Evolutionary conservation across 2,797 vertebrate genomes (phyloP).

Genomic region (Sphenopsis melanotis): DNA sequence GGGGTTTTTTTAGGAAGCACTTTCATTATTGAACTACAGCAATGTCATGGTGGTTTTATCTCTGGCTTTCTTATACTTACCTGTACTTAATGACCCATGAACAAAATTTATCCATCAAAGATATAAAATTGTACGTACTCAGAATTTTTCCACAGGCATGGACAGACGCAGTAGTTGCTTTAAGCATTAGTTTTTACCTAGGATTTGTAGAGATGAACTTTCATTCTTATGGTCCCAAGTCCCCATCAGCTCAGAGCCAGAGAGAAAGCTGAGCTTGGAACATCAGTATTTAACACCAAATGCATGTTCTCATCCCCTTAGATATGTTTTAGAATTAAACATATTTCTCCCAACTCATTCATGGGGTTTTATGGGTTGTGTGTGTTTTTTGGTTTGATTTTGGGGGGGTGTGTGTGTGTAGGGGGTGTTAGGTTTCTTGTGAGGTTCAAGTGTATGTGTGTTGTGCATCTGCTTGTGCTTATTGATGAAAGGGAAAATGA

Average conservation of each 20-base stretch:
- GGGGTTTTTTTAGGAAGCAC: background rate
- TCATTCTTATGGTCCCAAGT: background rate
- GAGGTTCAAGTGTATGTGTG: fast-evolving
- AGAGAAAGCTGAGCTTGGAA: background rate
- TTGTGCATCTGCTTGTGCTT: background rate
- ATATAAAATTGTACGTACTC: background rate
- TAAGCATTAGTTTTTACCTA: background rate
- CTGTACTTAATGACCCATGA: background rate
- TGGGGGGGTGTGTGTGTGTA: fast-evolving
- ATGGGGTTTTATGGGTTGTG: background rate
- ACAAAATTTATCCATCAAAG: background rate
- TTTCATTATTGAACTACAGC: background rate
- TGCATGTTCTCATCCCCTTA: background rate
- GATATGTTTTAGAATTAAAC: background rate
- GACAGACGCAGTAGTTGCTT: background rate
- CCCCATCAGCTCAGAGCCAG: background rate
- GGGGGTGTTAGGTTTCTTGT: fast-evolving
- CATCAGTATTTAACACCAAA: background rate
- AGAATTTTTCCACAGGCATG: background rate
- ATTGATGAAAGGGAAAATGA: background rate
- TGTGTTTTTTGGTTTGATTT: background rate
- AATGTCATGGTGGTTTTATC: background rate
- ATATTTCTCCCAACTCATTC: background rate
- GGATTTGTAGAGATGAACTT: background rate
- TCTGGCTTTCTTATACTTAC: background rate